phyloP scores from a whole-genome alignment of 2,888 invertebrate species.

The Temnothorax unifasciatus region DNA sequence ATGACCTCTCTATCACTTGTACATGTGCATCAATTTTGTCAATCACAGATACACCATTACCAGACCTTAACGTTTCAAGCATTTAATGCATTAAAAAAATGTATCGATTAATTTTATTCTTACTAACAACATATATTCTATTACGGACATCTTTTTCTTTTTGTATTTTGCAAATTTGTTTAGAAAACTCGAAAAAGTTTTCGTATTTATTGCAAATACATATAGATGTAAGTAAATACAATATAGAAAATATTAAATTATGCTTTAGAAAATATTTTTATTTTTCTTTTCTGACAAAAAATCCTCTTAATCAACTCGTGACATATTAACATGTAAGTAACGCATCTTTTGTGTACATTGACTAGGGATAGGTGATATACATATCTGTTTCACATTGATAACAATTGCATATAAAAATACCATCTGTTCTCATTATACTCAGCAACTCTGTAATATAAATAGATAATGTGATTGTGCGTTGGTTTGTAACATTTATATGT shows the following conservation, averaged over 20 bases:
- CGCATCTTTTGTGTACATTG: slow-evolving; percentile 79
- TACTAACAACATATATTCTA: neutral
- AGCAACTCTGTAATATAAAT: slow-evolving; percentile 67
- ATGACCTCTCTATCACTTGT: no score
- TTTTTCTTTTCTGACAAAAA: slow-evolving; percentile 71
- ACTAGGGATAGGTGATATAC: slow-evolving; percentile 83
- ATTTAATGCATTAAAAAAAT: neutral
- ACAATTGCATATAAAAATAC: slow-evolving; percentile 85
- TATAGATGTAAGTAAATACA: slow-evolving; percentile 57
- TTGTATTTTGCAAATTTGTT: neutral
- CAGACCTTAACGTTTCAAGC: neutral
- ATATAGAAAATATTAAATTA: slow-evolving; percentile 37
- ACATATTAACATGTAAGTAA: slow-evolving; percentile 81
- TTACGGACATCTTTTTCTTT: neutral
- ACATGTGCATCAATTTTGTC: neutral
- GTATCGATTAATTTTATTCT: slow-evolving; percentile 10
- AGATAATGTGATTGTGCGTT: slow-evolving; percentile 79
- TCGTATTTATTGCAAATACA: neutral
- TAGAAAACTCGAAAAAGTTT: neutral
- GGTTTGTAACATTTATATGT: slow-evolving; percentile 71
- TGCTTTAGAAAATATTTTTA: slow-evolving; percentile 83
- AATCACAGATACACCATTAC: neutral
- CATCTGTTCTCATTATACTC: slow-evolving; percentile 34
- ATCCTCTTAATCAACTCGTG: slow-evolving; percentile 66
- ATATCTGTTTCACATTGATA: slow-evolving; percentile 78